Evolutionary conservation across 2,888 invertebrate genomes (phyloP), one percentile per base, ranked within the genome.

Genomic region (Nomada fabriciana): DNA sequence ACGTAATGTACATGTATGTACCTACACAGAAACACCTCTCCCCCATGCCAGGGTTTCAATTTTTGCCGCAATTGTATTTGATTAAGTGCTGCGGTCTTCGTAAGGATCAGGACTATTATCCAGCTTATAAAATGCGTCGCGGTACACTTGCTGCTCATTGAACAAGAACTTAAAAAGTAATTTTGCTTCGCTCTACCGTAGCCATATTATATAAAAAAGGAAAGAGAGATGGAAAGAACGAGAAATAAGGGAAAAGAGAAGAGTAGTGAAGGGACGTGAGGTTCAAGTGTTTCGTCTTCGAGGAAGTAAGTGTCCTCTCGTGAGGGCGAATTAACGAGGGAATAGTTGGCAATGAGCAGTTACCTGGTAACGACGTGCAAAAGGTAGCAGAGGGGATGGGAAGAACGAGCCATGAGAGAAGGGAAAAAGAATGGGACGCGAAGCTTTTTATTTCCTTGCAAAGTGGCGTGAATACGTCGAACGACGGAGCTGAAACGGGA

Each of bases 41-140:
- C 36, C 53, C 60, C 63, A 43, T 69, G 74, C 70, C 79, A 60
- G 60, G 73, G 63, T 53, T 55, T 64, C 72, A 73, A 82, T 83
- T 72, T 72, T 80, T 77, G 80, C 77, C 83, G 75, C 77, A 82
- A 86, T 80, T 81, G 82, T 79, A 71, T 82, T 76, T 85, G 78
- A 82, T 77, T 86, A 88, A 86, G 86, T 86, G 86, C 86, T 82
- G 87, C 86, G 68, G 79, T 78, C 85, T 83, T 84, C 89, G 89
- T 89, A 89, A 90, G 85, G 82, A 89, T 90, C 87, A 70, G 80
- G 85, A 86, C 9, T 36, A 36, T 88, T 90, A 89, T 84, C 86
- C 84, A 81, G 83, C 69, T 78, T 80, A 83, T 77, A 79, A 76
- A 82, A 83, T 78, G 70, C 73, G 57, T 53, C 42, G 43, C 57